These are phyloP conservation scores for Dysmachus trigonus DNA, from an alignment of 2,888 invertebrate species.

Conservation along the genomic window DNA sequence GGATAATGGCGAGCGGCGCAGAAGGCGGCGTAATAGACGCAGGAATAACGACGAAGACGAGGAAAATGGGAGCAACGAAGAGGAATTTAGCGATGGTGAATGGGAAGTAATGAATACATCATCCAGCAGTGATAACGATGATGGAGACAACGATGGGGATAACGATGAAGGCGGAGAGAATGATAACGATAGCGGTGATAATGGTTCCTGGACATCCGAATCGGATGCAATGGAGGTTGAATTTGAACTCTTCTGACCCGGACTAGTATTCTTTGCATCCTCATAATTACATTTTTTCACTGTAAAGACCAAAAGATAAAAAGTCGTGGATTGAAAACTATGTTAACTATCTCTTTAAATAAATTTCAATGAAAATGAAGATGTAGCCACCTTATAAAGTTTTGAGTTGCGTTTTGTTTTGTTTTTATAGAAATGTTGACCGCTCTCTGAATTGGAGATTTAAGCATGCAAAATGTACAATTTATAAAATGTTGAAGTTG, in stretches of 20 bases:
- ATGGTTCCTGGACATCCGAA: conserved; percentile 15
- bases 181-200: conserved; percentile 1
- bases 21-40: background rate
- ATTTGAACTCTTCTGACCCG: background rate
- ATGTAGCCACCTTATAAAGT: background rate
- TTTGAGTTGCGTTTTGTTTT: background rate
- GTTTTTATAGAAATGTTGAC: background rate
- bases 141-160: conserved; percentile 43
- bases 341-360: background rate
- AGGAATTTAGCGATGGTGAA: conserved; percentile 42
- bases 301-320: conserved; percentile 2
- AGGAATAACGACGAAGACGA: background rate
- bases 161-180: background rate
- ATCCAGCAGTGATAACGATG: conserved; percentile 42
- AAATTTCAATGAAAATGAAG: background rate
- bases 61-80: conserved; percentile 47
- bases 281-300: background rate
- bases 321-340: background rate
- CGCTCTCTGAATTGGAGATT: background rate
- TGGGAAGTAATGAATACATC: conserved; percentile 26
- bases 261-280: background rate
- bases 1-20: background rate
- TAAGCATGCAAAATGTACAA: background rate
- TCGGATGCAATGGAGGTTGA: conserved; percentile 36
- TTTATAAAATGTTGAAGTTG: background rate